These are phyloP conservation scores for Melanotaenia parkinsoni DNA, from an alignment of 2,797 vertebrate genomes.

Conservation along the genomic window DNA sequence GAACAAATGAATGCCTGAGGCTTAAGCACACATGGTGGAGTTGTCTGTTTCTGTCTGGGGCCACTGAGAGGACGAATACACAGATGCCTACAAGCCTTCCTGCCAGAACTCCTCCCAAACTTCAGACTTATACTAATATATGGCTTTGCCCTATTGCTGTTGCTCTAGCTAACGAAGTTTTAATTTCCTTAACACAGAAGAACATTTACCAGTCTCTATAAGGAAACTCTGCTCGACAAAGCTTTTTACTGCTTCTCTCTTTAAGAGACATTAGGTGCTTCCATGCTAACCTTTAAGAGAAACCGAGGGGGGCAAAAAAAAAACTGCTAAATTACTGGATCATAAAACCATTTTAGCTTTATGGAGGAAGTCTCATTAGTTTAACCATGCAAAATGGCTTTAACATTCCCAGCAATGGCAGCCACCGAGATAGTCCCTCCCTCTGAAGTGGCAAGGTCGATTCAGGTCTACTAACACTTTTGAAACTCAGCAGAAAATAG, in stretches of 20 bases:
- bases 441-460: conserved; percentile 68
- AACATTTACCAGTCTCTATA: conserved; percentile 58
- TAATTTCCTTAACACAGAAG: conserved; percentile 68
- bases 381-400: conserved; percentile 76
- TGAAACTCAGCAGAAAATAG: conserved; percentile 72
- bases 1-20: conserved; percentile 60
- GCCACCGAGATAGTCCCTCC: conserved; percentile 39
- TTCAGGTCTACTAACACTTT: conserved; percentile 67
- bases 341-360: conserved; percentile 76
- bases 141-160: conserved; percentile 45
- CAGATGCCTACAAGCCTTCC: conserved; percentile 62
- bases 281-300: conserved; percentile 64
- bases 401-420: conserved; percentile 64
- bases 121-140: conserved; percentile 35
- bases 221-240: conserved; percentile 57
- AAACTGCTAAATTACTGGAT: conserved; percentile 67
- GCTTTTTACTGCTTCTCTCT: conserved; percentile 62
- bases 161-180: conserved; percentile 74
- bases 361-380: conserved; percentile 73
- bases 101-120: conserved; percentile 51
- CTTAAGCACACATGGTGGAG: conserved; percentile 60
- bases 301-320: conserved; percentile 44
- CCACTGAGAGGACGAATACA: conserved; percentile 61
- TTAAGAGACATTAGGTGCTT: conserved; percentile 64
- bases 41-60: conserved; percentile 51